Percentiles rank a stretch among this genome's conserved stretches.
phyloP scores from a whole-genome alignment of 2,797 vertebrate species.

The Falco berigora region DNA sequence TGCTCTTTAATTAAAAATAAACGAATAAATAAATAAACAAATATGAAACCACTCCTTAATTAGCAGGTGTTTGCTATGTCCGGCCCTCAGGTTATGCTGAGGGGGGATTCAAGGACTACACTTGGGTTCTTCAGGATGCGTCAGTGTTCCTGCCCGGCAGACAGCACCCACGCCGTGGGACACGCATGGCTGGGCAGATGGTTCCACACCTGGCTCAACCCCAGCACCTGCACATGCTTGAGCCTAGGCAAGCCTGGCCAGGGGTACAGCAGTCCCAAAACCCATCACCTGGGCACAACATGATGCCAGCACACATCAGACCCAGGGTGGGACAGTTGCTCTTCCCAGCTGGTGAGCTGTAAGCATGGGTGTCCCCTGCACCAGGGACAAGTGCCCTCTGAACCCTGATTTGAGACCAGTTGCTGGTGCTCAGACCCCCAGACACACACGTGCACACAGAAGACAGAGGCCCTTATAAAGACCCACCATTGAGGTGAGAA shows the following conservation, averaged over 20 bases:
- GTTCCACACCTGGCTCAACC: neutral
- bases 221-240: rapidly evolving
- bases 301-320: rapidly evolving
- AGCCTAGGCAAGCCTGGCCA: neutral
- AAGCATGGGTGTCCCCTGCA: neutral
- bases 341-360: no score
- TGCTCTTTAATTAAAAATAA: neutral
- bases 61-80: neutral
- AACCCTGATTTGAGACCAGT: neutral
- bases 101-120: neutral
- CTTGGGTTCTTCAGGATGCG: neutral
- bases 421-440: neutral
- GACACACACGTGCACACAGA: neutral
- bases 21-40: neutral
- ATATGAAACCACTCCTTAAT: neutral
- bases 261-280: neutral
- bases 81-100: neutral
- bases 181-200: rapidly evolving
- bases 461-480: neutral
- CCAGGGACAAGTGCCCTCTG: no score
- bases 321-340: neutral
- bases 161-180: rapidly evolving
- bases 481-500: no score
- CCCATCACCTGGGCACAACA: neutral
- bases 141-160: rapidly evolving